phyloP scores from a whole-genome alignment of 2,113 vertebrate genomes.

The Silurus meridionalis region DNA sequence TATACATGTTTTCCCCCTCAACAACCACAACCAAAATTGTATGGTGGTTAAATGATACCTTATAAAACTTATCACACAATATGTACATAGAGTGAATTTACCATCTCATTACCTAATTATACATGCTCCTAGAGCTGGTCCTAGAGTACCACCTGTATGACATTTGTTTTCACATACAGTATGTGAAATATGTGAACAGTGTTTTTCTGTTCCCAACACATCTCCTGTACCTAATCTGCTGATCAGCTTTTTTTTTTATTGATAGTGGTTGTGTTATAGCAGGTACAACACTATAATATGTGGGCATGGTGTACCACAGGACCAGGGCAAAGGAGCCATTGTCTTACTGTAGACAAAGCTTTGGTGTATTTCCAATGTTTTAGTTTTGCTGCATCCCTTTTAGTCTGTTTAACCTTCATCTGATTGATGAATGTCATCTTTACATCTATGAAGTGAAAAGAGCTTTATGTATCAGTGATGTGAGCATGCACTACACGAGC shows the following conservation, averaged over 20 bases:
- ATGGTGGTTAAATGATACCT: background rate
- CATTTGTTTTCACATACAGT: background rate
- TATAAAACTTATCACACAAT: background rate
- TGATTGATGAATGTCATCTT: conserved; percentile 13
- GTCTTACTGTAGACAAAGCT: background rate
- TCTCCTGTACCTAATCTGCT: background rate
- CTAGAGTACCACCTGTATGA: background rate
- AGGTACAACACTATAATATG: background rate
- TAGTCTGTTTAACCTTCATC: conserved; percentile 40
- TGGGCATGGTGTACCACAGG: no score
- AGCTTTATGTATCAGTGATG: no score
- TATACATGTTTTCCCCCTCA: background rate
- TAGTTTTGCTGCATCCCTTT: conserved; percentile 32
- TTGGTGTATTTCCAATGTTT: background rate
- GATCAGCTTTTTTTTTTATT: background rate
- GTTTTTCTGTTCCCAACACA: background rate
- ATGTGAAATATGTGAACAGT: no score
- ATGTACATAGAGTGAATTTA: background rate
- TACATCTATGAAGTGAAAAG: conserved; percentile 25
- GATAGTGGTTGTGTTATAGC: background rate
- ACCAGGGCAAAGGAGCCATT: background rate
- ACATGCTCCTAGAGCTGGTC: background rate
- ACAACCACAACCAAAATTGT: background rate
- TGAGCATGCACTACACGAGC: no score
- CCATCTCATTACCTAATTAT: background rate